Evolutionary conservation across 2,113 vertebrate genomes (phyloP), one percentile per base, ranked within the genome.

Genomic region (Salminus brasiliensis): DNA sequence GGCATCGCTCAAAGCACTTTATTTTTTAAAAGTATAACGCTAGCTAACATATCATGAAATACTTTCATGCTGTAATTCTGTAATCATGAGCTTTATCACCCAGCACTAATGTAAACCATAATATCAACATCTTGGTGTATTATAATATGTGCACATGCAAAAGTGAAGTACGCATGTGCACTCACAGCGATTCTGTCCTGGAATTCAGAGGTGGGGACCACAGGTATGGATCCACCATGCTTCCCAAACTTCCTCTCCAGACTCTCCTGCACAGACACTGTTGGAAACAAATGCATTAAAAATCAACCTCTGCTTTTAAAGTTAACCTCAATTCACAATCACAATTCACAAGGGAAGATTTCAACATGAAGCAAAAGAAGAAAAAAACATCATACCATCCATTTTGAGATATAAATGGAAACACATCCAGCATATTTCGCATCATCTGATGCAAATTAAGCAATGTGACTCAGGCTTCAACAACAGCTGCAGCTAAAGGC

Each of bases 231-330:
- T 25, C 96, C 97, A 12, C 95, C 95, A 0, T 97, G 96, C 88
- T 98, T 99, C 39, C 97, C 97, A 88, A 99, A 99, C 90, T 98
- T 98, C 87, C 96, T 95, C 91, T 98, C 97, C 84, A 99, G 90
- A 84, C 96, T 98, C 88, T 98, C 97, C 90, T 99, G 97, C 53
- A 98, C 96, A 21, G 97, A 99, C 97, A 98, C 97, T 98, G 83
- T 66, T n/a, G n/a, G 29, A 70, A 27, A 23, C 74, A 36, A 0
- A 49, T 45, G 3, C n/a, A 1, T 63, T 13, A 55, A n/a, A 52
- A 9, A 11, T 47, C 49, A 49, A 27, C 16, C 18, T 3, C 0
- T 59, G 5, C 16, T 47, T 60, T 49, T 25, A 72, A 65, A 52
- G 13, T 45, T 15, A 21, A 52, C 3, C 11, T 10, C 30, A 66